Evolutionary conservation across 2,888 invertebrate genomes (phyloP).

Genomic region (Phania funesta): DNA sequence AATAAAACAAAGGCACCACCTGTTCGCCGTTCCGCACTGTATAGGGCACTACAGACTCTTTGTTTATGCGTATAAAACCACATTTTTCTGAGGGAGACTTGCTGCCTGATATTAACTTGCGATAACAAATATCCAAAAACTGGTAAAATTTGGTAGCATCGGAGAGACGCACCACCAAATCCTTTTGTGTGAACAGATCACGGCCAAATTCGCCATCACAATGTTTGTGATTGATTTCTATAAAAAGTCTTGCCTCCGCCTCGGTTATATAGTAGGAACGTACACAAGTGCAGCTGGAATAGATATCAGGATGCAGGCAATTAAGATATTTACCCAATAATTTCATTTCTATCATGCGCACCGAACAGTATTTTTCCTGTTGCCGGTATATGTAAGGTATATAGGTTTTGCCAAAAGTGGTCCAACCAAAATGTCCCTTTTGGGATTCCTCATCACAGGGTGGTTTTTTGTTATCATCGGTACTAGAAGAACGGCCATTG

Average conservation of each 20-base stretch:
- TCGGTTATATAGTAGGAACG: constrained; percentile 96
- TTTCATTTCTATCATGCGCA: constrained; percentile 95
- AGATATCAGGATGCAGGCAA: constrained; percentile 93
- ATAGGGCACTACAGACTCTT: constrained; percentile 96
- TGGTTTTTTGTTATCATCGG: constrained; percentile 72
- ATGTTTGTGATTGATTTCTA: constrained; percentile 95
- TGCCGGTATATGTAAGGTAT: constrained; percentile 94
- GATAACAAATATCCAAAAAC: constrained; percentile 93
- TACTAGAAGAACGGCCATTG: constrained; percentile 73
- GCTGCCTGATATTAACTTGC: constrained; percentile 87
- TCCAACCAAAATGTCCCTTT: constrained; percentile 94
- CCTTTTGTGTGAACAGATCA: constrained; percentile 92
- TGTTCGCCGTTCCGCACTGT: constrained; percentile 91
- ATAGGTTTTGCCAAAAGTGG: constrained; percentile 90
- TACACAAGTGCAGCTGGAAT: constrained; percentile 94
- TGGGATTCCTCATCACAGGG: constrained; percentile 87
- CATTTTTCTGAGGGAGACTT: constrained; percentile 89
- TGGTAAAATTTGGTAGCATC: constrained; percentile 95
- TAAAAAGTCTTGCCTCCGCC: constrained; percentile 92
- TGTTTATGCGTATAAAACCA: constrained; percentile 94
- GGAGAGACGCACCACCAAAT: constrained; percentile 91
- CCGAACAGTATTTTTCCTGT: constrained; percentile 94
- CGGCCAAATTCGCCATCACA: constrained; percentile 95
- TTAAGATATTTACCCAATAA: constrained; percentile 93
- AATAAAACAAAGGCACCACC: constrained; percentile 95